Evolutionary conservation across 2,797 vertebrate species (phyloP), one percentile per base, ranked within the genome.

Genomic region (Enteromius radiatus): DNA sequence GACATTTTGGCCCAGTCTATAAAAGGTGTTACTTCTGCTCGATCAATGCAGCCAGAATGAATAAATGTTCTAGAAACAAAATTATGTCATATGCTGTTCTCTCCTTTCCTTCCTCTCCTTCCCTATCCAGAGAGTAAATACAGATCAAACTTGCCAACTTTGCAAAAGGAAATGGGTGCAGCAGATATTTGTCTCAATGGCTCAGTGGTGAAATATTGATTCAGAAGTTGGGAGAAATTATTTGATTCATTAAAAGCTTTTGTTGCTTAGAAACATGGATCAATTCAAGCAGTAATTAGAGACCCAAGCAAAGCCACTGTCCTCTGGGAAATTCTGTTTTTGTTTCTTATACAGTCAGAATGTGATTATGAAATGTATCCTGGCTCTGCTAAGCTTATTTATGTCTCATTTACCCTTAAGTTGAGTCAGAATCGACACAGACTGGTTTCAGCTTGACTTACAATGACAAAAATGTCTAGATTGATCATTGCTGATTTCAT

Each of bases 201-300:
- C 70, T 79, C 80, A 47, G 78, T 82, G 52, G 71, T 63, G 41
- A 81, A 47, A 64, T 87, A 79, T 85, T 64, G 81, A 81, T 85
- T 84, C 75, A 54, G 65, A 87, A 65, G 56, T 78, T 80, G 49
- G 67, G 47, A 68, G 36, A 77, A 63, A 77, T 83, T 56, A 80
- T 83, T 85, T 78, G 61, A 77, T 80, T 83, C 61, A 83, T 78
- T 81, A 81, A 85, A 81, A 77, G 81, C 81, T 85, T 85, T 85
- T 5, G 67, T 81, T 77, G 82, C 74, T 84, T 47, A 74, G 67
- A 80, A 84, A 81, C 33, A 76, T 31, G 33, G 71, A 73, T 83
- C 81, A 75, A 78, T 84, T 87, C 78, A 65, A 84, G 61, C 45
- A 21, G 82, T 81, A 84, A 84, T 77, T 56, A 56, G 85, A 84